Percentiles rank a stretch among this genome's conserved stretches.
Evolutionary conservation across 1,140 invertebrate genomes (phyloP).

Genomic region (Panulirus ornatus): DNA sequence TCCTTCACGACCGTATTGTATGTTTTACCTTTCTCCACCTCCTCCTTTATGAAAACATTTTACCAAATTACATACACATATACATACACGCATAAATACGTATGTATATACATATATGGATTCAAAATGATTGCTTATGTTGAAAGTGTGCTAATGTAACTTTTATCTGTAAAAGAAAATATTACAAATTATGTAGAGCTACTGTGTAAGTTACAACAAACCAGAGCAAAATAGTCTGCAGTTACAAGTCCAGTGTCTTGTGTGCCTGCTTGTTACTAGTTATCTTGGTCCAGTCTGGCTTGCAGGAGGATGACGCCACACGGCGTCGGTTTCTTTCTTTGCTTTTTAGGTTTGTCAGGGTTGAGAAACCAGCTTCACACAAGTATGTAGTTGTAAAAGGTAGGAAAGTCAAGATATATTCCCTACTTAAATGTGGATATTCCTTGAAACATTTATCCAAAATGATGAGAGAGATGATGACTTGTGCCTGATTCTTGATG

Average conservation of each 20-base stretch:
- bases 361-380: background rate
- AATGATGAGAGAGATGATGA: background rate
- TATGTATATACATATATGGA: too few relatives aligned
- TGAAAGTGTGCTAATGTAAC: too few relatives aligned
- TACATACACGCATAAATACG: too few relatives aligned
- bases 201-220: too few relatives aligned
- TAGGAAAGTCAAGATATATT: background rate
- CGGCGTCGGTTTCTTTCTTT: constrained; percentile 28
- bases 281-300: constrained; percentile 38
- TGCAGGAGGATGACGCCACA: constrained; percentile 32
- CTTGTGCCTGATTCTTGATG: background rate
- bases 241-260: constrained; percentile 25
- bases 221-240: too few relatives aligned
- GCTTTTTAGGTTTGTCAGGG: constrained; percentile 30
- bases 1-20: too few relatives aligned
- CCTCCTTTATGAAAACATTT: too few relatives aligned
- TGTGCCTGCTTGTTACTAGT: background rate
- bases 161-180: too few relatives aligned
- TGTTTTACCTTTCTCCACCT: too few relatives aligned
- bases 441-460: background rate
- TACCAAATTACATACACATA: too few relatives aligned
- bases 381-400: background rate
- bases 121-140: too few relatives aligned
- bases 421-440: background rate
- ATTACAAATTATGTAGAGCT: too few relatives aligned